Conservation (phyloP, 2,113 vertebrate genomes). For the Notarius lentiginosus region DNA sequence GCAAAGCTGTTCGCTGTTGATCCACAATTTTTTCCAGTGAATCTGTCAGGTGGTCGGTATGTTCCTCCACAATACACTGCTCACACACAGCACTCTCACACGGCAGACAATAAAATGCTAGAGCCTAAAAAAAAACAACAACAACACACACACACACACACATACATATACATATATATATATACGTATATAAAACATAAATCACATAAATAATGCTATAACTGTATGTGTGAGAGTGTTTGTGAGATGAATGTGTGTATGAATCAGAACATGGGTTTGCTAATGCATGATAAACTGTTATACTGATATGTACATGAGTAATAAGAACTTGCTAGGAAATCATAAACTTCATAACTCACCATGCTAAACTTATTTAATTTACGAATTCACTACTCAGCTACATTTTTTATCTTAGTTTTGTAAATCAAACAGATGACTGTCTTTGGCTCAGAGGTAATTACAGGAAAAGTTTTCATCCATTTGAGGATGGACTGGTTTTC, state of each 20-base stretch:
- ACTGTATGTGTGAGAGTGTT: background rate
- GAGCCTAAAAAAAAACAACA: slow-evolving; percentile 71
- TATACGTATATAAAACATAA: background rate
- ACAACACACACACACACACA: too few relatives aligned
- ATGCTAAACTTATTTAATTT: background rate
- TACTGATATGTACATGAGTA: background rate
- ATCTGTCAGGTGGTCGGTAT: slow-evolving; percentile 82
- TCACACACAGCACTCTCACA: slow-evolving; percentile 88
- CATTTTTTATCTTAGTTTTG: background rate
- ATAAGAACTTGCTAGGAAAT: too few relatives aligned
- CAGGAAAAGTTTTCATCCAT: background rate
- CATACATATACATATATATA: background rate
- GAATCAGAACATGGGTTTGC: background rate
- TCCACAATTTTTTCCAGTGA: slow-evolving; percentile 84
- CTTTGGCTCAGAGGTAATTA: background rate
- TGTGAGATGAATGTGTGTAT: background rate
- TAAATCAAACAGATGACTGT: background rate
- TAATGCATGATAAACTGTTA: background rate
- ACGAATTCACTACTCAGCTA: background rate
- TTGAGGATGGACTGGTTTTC: background rate
- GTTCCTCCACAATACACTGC: slow-evolving; percentile 84
- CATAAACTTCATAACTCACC: background rate
- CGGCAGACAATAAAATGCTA: slow-evolving; percentile 86
- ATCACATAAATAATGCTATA: background rate
- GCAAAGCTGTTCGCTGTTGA: slow-evolving; percentile 81